Base-by-base conservation (phyloP, 23 tunicate species). In the Aplidium turbinatum region DNA sequence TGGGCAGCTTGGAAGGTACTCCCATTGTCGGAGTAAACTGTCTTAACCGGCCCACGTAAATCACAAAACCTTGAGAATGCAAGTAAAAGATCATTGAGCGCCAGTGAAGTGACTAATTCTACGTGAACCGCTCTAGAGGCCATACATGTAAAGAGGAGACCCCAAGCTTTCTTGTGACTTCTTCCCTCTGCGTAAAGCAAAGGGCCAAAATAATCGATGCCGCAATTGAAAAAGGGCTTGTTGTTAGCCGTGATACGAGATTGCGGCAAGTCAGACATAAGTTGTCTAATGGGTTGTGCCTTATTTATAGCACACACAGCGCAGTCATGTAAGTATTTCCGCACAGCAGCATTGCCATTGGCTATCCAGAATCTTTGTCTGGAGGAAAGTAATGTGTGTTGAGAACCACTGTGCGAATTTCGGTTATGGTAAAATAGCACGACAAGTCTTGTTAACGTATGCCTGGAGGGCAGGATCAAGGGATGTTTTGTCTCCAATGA, bases 11-110 rank as follows among this genome's bases (percentile, higher is more conserved):
- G 27, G 38, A 65, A 65, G 28, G 72, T 65, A 5, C 25, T 7
- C 5, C 50, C 72, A 65, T 65, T 65, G n/a, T 65, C 72, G 36
- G 50, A 65, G 22, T 35, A 65, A 38, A 65, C 23, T 5, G 72
- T 65, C 3, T 65, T 50, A 28, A 65, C 72, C 5, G 23, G 9
- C 5, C 50, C 72, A 26, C 72, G 72, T 4, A 65, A 27, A 21
- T 65, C 24, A 18, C 28, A n/a, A 38, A 65, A 65, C 5, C 72
- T 48, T 4, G 50, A 7, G 50, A 65, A 65, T 25, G 72, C 48
- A 2, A 65, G 27, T 24, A 65, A 36, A 38, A 35, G 38, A 16
- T 30, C 5, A 11, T 36, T 21, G 3, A 65, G 31, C 4, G 20
- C 48, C 48, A 65, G 28, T 11, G 29, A 6, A 2, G 72, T 65